A percentile compares a stretch with the other conserved stretches of the same genome.
phyloP scores from a whole-genome alignment of 2,888 invertebrate species.

The Calameuta pallipes region DNA sequence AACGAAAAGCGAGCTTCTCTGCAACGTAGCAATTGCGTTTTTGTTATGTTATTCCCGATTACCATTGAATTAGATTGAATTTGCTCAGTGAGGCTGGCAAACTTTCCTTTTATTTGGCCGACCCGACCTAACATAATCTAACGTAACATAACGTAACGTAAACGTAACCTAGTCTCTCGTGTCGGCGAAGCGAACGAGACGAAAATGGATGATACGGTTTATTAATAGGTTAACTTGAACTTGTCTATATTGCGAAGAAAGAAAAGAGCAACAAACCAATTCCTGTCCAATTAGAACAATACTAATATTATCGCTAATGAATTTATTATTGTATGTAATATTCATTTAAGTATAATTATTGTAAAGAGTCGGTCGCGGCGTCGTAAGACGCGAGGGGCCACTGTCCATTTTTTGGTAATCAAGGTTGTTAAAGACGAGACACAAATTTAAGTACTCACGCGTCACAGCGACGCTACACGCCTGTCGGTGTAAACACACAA shows the following conservation, averaged over 20 bases:
- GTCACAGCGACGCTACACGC: slow-evolving; percentile 41
- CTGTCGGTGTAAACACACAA: slow-evolving; percentile 40
- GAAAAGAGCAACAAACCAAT: slow-evolving; percentile 42
- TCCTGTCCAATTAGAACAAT: slow-evolving; percentile 65
- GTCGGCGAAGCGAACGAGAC: neutral
- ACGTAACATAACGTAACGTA: neutral
- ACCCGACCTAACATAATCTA: slow-evolving; percentile 34
- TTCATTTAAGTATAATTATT: slow-evolving; percentile 56
- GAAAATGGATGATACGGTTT: neutral
- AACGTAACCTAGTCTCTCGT: neutral
- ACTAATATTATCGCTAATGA: slow-evolving; percentile 55
- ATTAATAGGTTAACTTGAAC: slow-evolving; percentile 41
- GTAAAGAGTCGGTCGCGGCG: slow-evolving; percentile 30
- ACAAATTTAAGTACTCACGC: slow-evolving; percentile 25
- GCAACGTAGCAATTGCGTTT: slow-evolving; percentile 44
- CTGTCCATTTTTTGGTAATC: slow-evolving; percentile 57
- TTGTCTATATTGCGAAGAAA: slow-evolving; percentile 46
- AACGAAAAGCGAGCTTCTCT: slow-evolving; percentile 50
- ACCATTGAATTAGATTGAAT: neutral
- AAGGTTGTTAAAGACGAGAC: slow-evolving; percentile 37
- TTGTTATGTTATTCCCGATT: slow-evolving; percentile 26
- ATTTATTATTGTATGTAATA: slow-evolving; percentile 55
- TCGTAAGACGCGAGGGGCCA: slow-evolving; percentile 27
- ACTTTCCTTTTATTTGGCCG: slow-evolving; percentile 36
- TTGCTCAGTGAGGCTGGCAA: slow-evolving; percentile 24